phyloP scores from a whole-genome alignment of 1,140 invertebrate genomes.

The Whitmania pigra region DNA sequence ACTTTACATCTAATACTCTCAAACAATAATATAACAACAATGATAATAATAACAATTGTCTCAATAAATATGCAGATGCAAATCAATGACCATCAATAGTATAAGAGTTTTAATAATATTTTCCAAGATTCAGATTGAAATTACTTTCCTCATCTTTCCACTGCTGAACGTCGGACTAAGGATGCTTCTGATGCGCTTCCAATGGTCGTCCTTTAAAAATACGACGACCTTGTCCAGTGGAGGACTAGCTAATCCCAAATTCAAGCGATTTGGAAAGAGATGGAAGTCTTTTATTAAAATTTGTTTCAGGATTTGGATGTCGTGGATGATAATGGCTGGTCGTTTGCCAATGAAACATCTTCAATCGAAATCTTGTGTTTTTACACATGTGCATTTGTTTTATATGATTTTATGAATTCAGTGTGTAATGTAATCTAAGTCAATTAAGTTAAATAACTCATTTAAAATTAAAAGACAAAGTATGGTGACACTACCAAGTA shows the following conservation, averaged over 20 bases:
- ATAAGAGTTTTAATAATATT: too few species aligned
- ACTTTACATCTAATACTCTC: not conserved
- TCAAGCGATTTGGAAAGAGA: constrained; percentile 6
- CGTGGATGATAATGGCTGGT: constrained; percentile 4
- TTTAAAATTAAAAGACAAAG: not conserved
- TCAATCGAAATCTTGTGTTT: too few species aligned
- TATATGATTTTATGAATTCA: too few species aligned
- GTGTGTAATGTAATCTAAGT: too few species aligned
- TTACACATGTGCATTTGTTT: too few species aligned
- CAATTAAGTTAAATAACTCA: not conserved
- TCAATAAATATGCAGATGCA: not conserved
- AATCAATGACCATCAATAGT: too few species aligned
- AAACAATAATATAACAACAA: not conserved
- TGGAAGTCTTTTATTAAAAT: constrained; percentile 14
- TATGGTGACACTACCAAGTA: not conserved
- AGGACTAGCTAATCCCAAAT: not conserved
- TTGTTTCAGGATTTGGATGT: constrained; percentile 2
- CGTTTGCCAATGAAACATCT: not conserved
- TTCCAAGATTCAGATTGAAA: not conserved
- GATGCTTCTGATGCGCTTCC: constrained; percentile 32
- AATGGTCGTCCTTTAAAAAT: constrained; percentile 28
- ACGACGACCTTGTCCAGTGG: constrained; percentile 20
- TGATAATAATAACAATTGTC: not conserved
- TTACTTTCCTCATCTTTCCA: constrained; percentile 29
- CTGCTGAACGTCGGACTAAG: constrained; percentile 30